A percentile compares a stretch with the other conserved stretches of the same genome.
Evolutionary conservation across 2,888 invertebrate genomes (phyloP).

Genomic region (Anaspis maculata): DNA sequence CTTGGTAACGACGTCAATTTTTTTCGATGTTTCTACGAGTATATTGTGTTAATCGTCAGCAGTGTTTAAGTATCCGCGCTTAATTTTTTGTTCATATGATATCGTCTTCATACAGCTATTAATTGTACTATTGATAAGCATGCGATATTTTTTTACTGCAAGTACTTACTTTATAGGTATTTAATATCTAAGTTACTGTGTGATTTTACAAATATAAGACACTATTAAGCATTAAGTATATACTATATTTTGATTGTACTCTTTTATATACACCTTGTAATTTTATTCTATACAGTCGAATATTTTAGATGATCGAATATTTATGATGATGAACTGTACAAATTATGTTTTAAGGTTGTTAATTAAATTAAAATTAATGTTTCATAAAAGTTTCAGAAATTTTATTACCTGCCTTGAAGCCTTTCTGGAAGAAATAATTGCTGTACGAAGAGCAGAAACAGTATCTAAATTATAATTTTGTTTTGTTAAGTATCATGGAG

Average conservation of each 20-base stretch:
- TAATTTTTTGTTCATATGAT: constrained; percentile 9
- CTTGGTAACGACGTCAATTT: not conserved
- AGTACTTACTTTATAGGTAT: not conserved
- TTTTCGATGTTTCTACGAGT: not conserved
- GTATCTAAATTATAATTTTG: too few species aligned
- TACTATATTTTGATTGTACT: too few species aligned
- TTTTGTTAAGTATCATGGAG: too few species aligned
- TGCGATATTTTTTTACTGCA: not conserved
- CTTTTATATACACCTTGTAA: too few species aligned
- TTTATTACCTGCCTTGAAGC: too few species aligned
- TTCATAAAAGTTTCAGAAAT: constrained; percentile 6
- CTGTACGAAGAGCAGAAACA: too few species aligned
- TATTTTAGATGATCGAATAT: constrained; percentile 1
- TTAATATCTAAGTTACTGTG: too few species aligned
- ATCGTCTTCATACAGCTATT: constrained; percentile 2
- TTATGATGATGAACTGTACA: constrained; percentile 11
- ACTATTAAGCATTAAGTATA: too few species aligned
- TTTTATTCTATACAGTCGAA: too few species aligned
- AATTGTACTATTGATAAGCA: not conserved
- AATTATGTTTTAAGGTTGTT: constrained; percentile 21
- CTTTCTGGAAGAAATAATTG: too few species aligned
- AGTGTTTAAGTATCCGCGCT: not conserved
- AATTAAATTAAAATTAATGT: constrained; percentile 14
- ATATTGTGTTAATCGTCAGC: not conserved
- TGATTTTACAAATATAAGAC: too few species aligned